Percentiles rank a stretch among this genome's conserved stretches.
Evolutionary conservation across 2,797 vertebrate genomes (phyloP).

Genomic region (Pseudomugil gertrudae): DNA sequence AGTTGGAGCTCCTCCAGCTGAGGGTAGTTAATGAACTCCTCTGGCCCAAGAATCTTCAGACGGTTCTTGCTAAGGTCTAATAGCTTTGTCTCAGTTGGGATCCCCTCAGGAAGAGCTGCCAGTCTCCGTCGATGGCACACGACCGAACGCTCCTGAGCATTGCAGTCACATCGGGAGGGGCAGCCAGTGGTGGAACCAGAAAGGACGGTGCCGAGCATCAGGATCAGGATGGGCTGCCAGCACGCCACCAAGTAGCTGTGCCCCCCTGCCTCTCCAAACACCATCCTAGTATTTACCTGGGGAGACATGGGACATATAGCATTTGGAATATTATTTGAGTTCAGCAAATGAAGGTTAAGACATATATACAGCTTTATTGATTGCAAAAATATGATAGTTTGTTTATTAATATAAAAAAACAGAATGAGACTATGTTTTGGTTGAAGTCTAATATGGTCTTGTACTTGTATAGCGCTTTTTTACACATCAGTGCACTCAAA

Average conservation of each 20-base stretch:
- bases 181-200: conserved; percentile 96
- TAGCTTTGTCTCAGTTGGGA: conserved; percentile 93
- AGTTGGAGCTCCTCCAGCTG: conserved; percentile 96
- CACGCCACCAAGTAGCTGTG: conserved; percentile 96
- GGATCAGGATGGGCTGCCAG: conserved; percentile 98
- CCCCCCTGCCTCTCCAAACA: conserved; percentile 89
- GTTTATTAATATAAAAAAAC: background rate
- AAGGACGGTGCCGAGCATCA: conserved; percentile 96
- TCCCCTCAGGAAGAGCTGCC: conserved; percentile 91
- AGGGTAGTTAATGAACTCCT: conserved; percentile 95
- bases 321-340: background rate
- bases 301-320: conserved; percentile 51
- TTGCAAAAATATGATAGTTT: background rate
- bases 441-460: background rate
- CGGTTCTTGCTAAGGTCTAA: conserved; percentile 98
- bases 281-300: conserved; percentile 96
- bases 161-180: conserved; percentile 97
- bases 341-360: background rate
- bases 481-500: no score
- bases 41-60: conserved; percentile 92
- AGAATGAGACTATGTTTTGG: background rate
- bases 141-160: conserved; percentile 93
- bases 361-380: background rate
- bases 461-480: no score
- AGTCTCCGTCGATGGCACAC: conserved; percentile 93